Base-by-base conservation (phyloP, 2,113 vertebrate genomes). In the Pungitius pungitius region DNA sequence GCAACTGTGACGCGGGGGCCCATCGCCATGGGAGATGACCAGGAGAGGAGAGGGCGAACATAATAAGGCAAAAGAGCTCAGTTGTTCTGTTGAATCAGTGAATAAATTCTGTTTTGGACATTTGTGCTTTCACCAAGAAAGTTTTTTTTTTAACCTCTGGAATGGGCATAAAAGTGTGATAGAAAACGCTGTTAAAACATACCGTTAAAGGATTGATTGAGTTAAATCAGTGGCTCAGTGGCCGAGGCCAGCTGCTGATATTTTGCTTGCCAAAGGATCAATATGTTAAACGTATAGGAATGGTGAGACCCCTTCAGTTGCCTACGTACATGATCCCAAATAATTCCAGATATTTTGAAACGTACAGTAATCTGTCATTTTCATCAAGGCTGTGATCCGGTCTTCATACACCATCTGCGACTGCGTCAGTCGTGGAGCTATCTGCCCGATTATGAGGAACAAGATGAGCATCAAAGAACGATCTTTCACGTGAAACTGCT, bases 1-100 rank as follows among this genome's bases (percentile, higher is more conserved):
- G 86, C 75, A 89, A 92, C 84, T 7, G 82, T 91, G 90, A 92
- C 75, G 75, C 78, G 2, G 45, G 49, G 58, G 52, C 6, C 63
- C 10, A 55, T 71, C 60, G 52, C 78, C 78, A 75, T 52, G 77
- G 75, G 83, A 87, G 73, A 77, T 49, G 80, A 80, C 62, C 80
- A 69, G 87, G 87, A 89, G 85, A 89, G 87, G 13, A 69, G 45
- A 85, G 77, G 20, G 24, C 55, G 52, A 57, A 77, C 39, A 33
- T 62, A 57, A 59, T 24, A 43, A n/a, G 24, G 24, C 5, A 13
- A 11, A 17, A 52, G 26, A 60, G 43, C 8, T 22, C 27, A 54
- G 7, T 37, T 58, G 14, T 39, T 72, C 26, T 63, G 11, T 17
- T 4, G 9, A 15, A 8, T 47, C 14, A n/a, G 26, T 27, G 40